A percentile compares a stretch with the other conserved stretches of the same genome.
Evolutionary conservation across 2,113 vertebrate genomes (phyloP).

Genomic region (Orientallactaga bullata): DNA sequence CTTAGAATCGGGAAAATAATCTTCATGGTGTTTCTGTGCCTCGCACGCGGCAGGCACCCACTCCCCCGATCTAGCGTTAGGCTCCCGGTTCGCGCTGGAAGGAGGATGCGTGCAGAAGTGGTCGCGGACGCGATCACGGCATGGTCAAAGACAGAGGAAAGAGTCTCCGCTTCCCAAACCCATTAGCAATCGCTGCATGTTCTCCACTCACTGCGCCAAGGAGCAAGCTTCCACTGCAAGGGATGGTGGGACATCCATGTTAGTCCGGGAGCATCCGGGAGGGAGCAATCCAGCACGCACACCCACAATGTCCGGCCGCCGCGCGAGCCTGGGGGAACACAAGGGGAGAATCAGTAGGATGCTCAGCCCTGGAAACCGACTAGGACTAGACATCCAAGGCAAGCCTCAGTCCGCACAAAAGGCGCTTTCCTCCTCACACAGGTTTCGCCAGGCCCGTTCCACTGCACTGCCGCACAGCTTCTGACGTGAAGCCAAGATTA

Average conservation of each 20-base stretch:
- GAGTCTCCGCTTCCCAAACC: slow-evolving; percentile 91
- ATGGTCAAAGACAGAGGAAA: slow-evolving; percentile 93
- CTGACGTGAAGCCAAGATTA: slow-evolving; percentile 97
- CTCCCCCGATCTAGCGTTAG: slow-evolving; percentile 91
- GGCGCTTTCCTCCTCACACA: slow-evolving; percentile 87
- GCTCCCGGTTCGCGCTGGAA: slow-evolving; percentile 90
- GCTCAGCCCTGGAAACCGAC: slow-evolving; percentile 84
- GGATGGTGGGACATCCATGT: slow-evolving; percentile 97
- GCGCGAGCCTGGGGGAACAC: slow-evolving; percentile 89
- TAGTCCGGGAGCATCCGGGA: slow-evolving; percentile 91
- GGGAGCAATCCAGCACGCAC: slow-evolving; percentile 90
- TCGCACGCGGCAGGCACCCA: slow-evolving; percentile 86
- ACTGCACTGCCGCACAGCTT: slow-evolving; percentile 96
- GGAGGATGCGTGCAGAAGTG: slow-evolving; percentile 89
- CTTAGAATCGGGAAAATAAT: slow-evolving; percentile 92
- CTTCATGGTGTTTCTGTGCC: slow-evolving; percentile 95
- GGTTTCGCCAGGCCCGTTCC: slow-evolving; percentile 89
- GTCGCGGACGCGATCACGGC: slow-evolving; percentile 94
- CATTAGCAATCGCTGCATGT: slow-evolving; percentile 95
- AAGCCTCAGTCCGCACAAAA: slow-evolving; percentile 88
- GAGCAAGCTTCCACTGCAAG: slow-evolving; percentile 93
- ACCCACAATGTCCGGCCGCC: slow-evolving; percentile 86
- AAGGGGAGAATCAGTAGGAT: slow-evolving; percentile 88
- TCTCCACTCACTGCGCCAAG: slow-evolving; percentile 98
- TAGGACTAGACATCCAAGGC: slow-evolving; percentile 82